Evolutionary conservation across 1,140 invertebrate species (phyloP).

Genomic region (Camponotus vicinus): DNA sequence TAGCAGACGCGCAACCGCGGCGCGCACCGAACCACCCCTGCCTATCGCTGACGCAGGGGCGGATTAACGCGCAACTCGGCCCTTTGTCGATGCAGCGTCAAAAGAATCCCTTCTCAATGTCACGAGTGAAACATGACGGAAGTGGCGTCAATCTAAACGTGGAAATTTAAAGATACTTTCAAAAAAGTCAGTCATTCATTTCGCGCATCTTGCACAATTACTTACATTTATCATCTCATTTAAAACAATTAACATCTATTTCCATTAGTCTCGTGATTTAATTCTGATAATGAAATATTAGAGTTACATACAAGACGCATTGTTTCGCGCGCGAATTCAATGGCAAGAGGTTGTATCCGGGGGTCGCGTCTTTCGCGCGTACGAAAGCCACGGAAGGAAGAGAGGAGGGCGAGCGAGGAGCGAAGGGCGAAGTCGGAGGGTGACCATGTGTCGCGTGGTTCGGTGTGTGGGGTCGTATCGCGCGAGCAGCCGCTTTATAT

Average conservation of each 20-base stretch:
- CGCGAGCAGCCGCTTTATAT: constrained; percentile 63
- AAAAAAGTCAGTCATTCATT: neutral
- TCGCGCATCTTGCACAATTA: neutral
- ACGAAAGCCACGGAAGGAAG: constrained; percentile 23
- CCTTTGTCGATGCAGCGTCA: constrained; percentile 10
- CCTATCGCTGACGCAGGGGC: constrained; percentile 70
- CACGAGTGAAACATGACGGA: constrained; percentile 16
- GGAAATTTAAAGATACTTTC: neutral
- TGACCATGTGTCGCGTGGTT: constrained; percentile 56
- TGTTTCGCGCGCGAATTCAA: neutral
- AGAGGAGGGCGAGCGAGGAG: constrained; percentile 15
- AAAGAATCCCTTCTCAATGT: constrained; percentile 68
- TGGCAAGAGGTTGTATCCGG: constrained; percentile 21
- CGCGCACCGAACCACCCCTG: constrained; percentile 82
- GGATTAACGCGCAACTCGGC: constrained; percentile 34
- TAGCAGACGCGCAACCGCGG: constrained; percentile 84
- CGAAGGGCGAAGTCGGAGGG: constrained; percentile 40
- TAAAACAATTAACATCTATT: neutral
- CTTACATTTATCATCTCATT: neutral
- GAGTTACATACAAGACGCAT: neutral
- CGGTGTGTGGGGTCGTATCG: constrained; percentile 72
- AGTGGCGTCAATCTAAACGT: neutral
- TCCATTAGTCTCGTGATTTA: neutral
- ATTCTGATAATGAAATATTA: neutral
- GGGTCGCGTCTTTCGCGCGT: constrained; percentile 44